phyloP scores from a whole-genome alignment of 2,888 invertebrate genomes.

The Rhamnusium bicolor region DNA sequence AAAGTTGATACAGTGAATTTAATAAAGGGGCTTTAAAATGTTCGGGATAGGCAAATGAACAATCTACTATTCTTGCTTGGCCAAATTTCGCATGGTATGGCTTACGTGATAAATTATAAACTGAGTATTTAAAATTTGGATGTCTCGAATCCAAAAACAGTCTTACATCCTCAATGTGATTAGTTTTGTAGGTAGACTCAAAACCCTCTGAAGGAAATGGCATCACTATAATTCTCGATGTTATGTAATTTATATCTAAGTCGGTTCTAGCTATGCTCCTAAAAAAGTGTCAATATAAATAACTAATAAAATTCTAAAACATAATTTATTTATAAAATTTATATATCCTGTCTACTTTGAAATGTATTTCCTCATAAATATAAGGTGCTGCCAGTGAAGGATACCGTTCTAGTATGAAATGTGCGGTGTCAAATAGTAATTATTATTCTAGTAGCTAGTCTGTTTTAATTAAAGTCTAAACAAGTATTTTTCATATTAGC shows the following conservation, averaged over 20 bases:
- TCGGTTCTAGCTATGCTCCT: slow-evolving; percentile 89
- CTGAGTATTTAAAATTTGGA: slow-evolving; percentile 82
- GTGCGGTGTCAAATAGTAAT: too few relatives aligned
- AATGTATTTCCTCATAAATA: too few relatives aligned
- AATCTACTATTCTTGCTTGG: slow-evolving; percentile 77
- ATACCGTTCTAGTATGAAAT: too few relatives aligned
- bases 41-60: slow-evolving; percentile 79
- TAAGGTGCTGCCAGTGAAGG: too few relatives aligned
- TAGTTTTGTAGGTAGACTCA: slow-evolving; percentile 93
- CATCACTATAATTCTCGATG: slow-evolving; percentile 93
- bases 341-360: too few relatives aligned
- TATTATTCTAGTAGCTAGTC: too few relatives aligned
- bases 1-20: slow-evolving; percentile 85
- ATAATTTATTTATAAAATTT: too few relatives aligned
- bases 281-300: slow-evolving; percentile 57
- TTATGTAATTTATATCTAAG: slow-evolving; percentile 93
- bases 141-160: slow-evolving; percentile 85
- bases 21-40: slow-evolving; percentile 84
- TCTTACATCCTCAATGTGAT: slow-evolving; percentile 93
- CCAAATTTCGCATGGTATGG: slow-evolving; percentile 73
- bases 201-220: slow-evolving; percentile 95
- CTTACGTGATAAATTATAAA: slow-evolving; percentile 87
- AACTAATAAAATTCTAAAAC: too few relatives aligned
- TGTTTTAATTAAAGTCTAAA: too few relatives aligned
- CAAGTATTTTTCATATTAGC: too few relatives aligned